Base-by-base conservation (phyloP, 2,797 vertebrate species). In the Alfaro cultratus region DNA sequence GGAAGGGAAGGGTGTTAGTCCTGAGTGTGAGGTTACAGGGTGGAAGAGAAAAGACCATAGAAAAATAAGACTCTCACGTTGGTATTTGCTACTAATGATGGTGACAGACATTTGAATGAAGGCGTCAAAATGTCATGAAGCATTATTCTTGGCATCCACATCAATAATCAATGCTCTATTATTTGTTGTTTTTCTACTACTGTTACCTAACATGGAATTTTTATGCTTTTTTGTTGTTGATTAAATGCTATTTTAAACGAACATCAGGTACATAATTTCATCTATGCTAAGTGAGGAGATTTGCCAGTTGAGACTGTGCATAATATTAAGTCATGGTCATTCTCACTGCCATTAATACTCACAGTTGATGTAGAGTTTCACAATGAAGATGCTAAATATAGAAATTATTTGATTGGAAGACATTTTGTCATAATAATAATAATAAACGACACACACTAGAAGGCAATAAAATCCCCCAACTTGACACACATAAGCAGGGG, bases 1-100 rank as follows among this genome's bases (percentile, higher is more conserved):
- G 85, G 83, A 89, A 82, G 86, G 83, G 87, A 86, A 85, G 85
- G 68, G 83, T 78, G 57, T 86, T 76, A 83, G 62, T 60, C 36
- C 49, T 41, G 53, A 41, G 51, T n/a, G 74, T 60, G 53, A 10
- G 26, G 55, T 43, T 62, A 51, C 45, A 31, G 23, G 53, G 74
- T 31, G 47, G 49, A 76, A 57, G 49, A 70, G 47, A 73, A 73
- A 82, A 78, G 80, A 67, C 83, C 47, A 16, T 55, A 83, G 86
- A 47, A 70, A 74, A 83, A 71, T 73, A 16, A 75, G 81, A 67
- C 79, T 75, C 73, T 77, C 68, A 36, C 75, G 57, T 51, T 55
- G 64, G 41, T 81, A 29, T 87, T 77, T 88, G 51, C 29, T 49
- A 85, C n/a, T 83, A 74, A 89, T 85, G 76, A 88, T 51, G 49